Evolutionary conservation across 2,113 vertebrate genomes (phyloP).

Genomic region (Ellobius talpinus): DNA sequence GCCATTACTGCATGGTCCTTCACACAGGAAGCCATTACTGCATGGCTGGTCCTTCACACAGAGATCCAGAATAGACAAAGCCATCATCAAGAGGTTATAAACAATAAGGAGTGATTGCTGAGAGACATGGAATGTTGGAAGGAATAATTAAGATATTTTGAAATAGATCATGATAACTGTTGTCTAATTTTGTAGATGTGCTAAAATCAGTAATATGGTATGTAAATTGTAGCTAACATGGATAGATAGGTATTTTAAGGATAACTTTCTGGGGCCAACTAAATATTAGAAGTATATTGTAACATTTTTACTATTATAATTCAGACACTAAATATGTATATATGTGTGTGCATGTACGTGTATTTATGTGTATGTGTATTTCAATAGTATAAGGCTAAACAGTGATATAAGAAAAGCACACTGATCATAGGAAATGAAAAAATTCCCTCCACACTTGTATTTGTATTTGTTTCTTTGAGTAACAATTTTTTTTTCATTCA

Average conservation of each 20-base stretch:
- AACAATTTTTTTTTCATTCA: neutral
- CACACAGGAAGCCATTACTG: neutral
- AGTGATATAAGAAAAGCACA: conserved; percentile 30
- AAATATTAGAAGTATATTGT: conserved; percentile 1
- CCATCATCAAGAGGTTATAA: neutral
- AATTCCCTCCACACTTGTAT: neutral
- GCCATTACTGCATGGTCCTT: neutral
- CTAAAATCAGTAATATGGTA: neutral
- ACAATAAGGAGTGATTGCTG: neutral
- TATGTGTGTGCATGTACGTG: neutral
- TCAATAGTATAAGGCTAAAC: neutral
- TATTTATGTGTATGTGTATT: neutral
- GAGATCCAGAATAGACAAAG: neutral
- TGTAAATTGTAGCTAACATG: neutral
- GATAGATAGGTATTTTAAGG: neutral
- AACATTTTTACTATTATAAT: conserved; percentile 43
- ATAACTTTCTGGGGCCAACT: conserved; percentile 20
- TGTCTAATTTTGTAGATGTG: neutral
- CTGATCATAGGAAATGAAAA: neutral
- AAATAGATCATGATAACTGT: neutral
- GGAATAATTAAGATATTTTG: neutral
- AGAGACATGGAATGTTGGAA: neutral
- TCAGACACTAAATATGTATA: neutral
- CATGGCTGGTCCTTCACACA: neutral
- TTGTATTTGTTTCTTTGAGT: neutral